Percentiles rank a stretch among this genome's conserved stretches.
phyloP scores from a whole-genome alignment of 2,797 vertebrate genomes.

The Clarias laeviceps region DNA sequence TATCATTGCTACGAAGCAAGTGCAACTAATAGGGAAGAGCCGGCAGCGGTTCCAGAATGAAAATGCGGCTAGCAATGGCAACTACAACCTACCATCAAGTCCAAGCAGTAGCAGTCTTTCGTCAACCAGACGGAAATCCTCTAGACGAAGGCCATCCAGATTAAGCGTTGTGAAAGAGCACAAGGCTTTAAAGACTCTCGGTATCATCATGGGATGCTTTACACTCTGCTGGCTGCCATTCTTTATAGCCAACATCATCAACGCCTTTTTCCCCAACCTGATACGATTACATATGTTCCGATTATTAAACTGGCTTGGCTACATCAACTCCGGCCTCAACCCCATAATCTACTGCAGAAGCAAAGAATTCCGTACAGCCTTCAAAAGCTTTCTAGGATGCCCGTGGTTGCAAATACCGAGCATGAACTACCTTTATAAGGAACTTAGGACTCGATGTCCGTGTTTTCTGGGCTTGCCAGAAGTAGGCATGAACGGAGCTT shows the following conservation, averaged over 20 bases:
- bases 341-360: conserved; percentile 97
- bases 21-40: conserved; percentile 82
- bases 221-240: conserved; percentile 96
- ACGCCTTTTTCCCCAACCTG: conserved; percentile 72
- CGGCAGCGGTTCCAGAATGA: conserved; percentile 81
- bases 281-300: conserved; percentile 74
- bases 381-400: conserved; percentile 86
- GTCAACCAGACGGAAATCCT: conserved; percentile 58
- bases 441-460: conserved; percentile 70
- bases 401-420: conserved; percentile 72
- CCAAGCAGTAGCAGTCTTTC: conserved; percentile 20
- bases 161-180: conserved; percentile 87
- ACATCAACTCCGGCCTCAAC: conserved; percentile 94
- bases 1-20: conserved; percentile 83
- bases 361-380: conserved; percentile 89
- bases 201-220: conserved; percentile 96
- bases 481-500: conserved; percentile 57
- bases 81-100: conserved; percentile 58
- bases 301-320: conserved; percentile 93
- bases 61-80: conserved; percentile 56
- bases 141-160: conserved; percentile 78
- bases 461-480: conserved; percentile 72
- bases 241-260: conserved; percentile 92
- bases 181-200: conserved; percentile 91
- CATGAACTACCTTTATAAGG: conserved; percentile 75